Percentiles rank a stretch among this genome's conserved stretches.
Evolutionary conservation across 2,888 invertebrate species (phyloP).

Genomic region (Rhingia rostrata): DNA sequence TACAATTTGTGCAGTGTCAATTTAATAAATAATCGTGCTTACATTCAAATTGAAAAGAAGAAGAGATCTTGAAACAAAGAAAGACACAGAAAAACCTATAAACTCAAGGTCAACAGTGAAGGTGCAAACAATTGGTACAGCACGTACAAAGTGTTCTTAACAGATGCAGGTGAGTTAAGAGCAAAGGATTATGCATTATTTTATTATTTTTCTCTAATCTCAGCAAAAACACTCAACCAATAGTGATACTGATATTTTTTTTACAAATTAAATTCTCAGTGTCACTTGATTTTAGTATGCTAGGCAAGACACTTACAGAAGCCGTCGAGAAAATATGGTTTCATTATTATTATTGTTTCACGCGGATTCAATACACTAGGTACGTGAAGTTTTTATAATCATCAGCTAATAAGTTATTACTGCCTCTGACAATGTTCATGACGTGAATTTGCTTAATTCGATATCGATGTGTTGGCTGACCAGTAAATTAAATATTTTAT

Average conservation of each 20-base stretch:
- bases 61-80: slow-evolving; percentile 22
- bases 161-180: slow-evolving; percentile 60
- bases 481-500: too few species aligned
- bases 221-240: slow-evolving; percentile 33
- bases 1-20: slow-evolving; percentile 48
- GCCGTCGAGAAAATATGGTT: slow-evolving; percentile 47
- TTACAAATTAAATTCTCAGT: slow-evolving; percentile 45
- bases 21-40: slow-evolving; percentile 32
- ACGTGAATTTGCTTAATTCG: neutral
- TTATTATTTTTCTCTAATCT: slow-evolving; percentile 27
- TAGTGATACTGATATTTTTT: neutral
- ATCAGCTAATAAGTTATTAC: slow-evolving; percentile 10
- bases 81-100: slow-evolving; percentile 11
- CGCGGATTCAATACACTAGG: slow-evolving; percentile 5
- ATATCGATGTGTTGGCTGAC: neutral
- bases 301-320: slow-evolving; percentile 31
- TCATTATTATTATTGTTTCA: slow-evolving; percentile 49
- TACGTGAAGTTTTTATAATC: slow-evolving; percentile 47
- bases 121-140: slow-evolving; percentile 23
- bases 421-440: neutral
- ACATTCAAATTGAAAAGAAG: slow-evolving; percentile 22
- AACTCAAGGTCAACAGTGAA: slow-evolving; percentile 38
- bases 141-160: slow-evolving; percentile 48
- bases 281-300: slow-evolving; percentile 45
- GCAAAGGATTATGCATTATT: slow-evolving; percentile 43